phyloP scores from a whole-genome alignment of 2,113 vertebrate species.

The Pachyramphus minor region DNA sequence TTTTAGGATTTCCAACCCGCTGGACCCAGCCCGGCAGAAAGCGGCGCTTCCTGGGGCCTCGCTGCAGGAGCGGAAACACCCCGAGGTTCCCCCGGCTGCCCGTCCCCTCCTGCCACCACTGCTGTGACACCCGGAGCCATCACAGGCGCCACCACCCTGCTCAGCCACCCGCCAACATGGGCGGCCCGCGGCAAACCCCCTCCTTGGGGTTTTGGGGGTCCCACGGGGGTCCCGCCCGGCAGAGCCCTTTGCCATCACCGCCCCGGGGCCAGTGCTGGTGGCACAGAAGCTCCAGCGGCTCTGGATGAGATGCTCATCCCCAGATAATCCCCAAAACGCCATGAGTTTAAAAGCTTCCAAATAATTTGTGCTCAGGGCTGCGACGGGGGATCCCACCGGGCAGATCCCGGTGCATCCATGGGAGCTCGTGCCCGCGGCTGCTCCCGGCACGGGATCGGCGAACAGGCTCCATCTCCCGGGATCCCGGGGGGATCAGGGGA shows the following conservation, averaged over 20 bases:
- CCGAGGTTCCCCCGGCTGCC: not conserved
- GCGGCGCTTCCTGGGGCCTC: not conserved
- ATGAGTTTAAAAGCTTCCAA: rapidly evolving
- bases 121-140: not conserved
- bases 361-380: not conserved
- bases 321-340: not conserved
- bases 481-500: not conserved
- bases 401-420: not conserved
- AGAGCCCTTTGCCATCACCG: not conserved
- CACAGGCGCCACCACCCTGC: not conserved
- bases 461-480: not conserved
- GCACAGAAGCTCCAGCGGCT: not conserved
- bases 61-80: not conserved
- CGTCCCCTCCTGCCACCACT: not conserved
- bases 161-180: not conserved
- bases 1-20: not conserved
- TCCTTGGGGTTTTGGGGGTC: rapidly evolving
- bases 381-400: not conserved
- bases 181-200: not conserved
- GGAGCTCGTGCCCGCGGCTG: not conserved
- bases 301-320: rapidly evolving
- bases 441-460: not conserved
- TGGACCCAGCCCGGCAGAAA: not conserved
- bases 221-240: not conserved
- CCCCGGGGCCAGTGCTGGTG: not conserved